Conservation (phyloP, 2,888 invertebrate species). For the Syritta pipiens region DNA sequence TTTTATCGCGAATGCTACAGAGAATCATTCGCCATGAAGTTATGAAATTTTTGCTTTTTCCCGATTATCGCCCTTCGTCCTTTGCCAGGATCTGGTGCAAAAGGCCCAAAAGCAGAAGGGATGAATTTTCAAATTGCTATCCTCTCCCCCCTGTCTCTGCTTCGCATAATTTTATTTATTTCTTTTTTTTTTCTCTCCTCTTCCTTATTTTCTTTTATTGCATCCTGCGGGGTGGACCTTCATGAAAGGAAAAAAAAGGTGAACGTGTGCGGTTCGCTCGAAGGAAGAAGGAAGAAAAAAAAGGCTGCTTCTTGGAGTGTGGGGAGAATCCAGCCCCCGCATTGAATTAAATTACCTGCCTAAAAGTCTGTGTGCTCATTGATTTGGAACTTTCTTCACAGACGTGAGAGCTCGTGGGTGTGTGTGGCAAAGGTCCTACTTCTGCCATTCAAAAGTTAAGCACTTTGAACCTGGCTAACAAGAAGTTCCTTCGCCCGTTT, state of each 20-base stretch:
- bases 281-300: slow-evolving; percentile 33
- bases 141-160: slow-evolving; percentile 4
- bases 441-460: slow-evolving; percentile 42
- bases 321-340: slow-evolving; percentile 35
- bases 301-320: not conserved
- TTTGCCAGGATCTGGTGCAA: too few species aligned
- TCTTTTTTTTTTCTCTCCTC: too few species aligned
- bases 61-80: slow-evolving; percentile 43
- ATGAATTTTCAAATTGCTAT: slow-evolving; percentile 62
- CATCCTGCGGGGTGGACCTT: not conserved
- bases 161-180: slow-evolving; percentile 66
- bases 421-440: slow-evolving; percentile 13
- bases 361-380: slow-evolving; percentile 55
- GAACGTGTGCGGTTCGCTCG: too few species aligned
- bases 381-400: slow-evolving; percentile 48
- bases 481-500: not conserved
- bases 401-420: not conserved
- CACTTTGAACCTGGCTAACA: slow-evolving; percentile 62
- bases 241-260: not conserved
- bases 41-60: slow-evolving; percentile 53
- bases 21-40: slow-evolving; percentile 61
- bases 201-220: slow-evolving; percentile 57
- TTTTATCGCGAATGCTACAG: slow-evolving; percentile 1
- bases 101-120: slow-evolving; percentile 58
- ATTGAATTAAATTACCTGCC: slow-evolving; percentile 65